Evolutionary conservation across 2,888 invertebrate genomes (phyloP), one percentile per base, ranked within the genome.

Genomic region (Heliconius aoede): DNA sequence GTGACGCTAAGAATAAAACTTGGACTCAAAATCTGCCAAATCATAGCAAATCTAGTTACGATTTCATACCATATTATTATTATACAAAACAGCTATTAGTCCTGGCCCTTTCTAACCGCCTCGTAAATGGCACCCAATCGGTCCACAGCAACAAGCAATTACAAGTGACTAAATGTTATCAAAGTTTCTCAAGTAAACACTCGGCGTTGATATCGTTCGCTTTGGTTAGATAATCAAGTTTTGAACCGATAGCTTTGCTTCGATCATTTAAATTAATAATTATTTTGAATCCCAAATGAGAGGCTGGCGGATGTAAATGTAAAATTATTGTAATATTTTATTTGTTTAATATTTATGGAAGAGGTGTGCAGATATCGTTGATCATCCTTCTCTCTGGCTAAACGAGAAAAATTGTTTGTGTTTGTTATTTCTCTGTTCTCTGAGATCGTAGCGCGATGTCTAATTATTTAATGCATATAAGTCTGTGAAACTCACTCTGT

Each of bases 141-240:
- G 72, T 72, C 36, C 72, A 26, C 7, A 72, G 55, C 71, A 76
- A 64, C 71, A 58, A 58, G 64, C 75, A 76, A 76, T 76, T 76
- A 76, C 71, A 76, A 71, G 71, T 71, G 75, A 64, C 64, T 76
- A 32, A 76, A 76, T 71, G 69, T 75, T 65, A 76, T 76, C 64
- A 71, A 76, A 71, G 60, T 76, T 76, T 64, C 62, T 65, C 51
- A 69, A 74, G 64, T 55, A 72, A 76, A 76, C 62, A 46, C 71
- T 71, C 11, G 4, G 64, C 58, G 71, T 76, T 72, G 71, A 64
- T 71, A 71, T 64, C 71, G 69, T 76, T 75, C 64, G 71, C 13
- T 76, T 55, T 26, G 36, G 55, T 71, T 64, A 55, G 55, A 76
- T 76, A 61, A 72, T 71, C 36, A 69, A 62, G 46, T 73, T 73